Evolutionary conservation across 92 coral and sea anemone genomes (phyloP), one percentile per base, ranked within the genome.

Genomic region (Zoanthus sociatus): DNA sequence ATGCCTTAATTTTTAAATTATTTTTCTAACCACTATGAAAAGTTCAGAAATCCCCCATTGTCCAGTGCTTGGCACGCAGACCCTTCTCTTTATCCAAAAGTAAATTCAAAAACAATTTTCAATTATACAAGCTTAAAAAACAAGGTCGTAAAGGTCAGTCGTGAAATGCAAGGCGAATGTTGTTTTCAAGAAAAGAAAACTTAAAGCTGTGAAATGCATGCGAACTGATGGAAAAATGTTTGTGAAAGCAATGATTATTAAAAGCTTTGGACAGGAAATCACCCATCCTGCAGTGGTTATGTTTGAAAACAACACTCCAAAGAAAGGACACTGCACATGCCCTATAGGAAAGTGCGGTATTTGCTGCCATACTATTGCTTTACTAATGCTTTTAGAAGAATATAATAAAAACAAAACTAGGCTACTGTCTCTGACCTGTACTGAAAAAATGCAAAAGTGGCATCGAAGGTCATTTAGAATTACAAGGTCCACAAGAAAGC

Each of bases 271-370:
- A 37, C 42, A 37, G 42, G 42, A 37, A 37, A 37, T 37, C 42
- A 37, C 2, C 32, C 20, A 10, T 17, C 71, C 82, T 2, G 50
- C 78, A 50, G 88, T 74, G 44, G 26, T 26, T 26, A 26, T 26
- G 26, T 26, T 26, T 74, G 72, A 84, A 33, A 84, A 84, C 75
- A 84, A 32, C 30, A 78, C 20, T 69, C 88, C 88, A 73, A 71
- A 73, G 55, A 84, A 84, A 84, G 82, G 88, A 73, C 79, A 84
- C 88, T 84, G 73, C 79, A 84, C 88, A 77, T 51, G 69, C 30
- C 79, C 79, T 20, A 84, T 84, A 72, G 88, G 88, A 79, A 84
- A 84, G 37, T 84, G 82, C 70, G 88, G 82, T 56, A 84, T 84
- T 84, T 84, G 71, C 26, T 26, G 26, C 26, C 78, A 71, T 70